Conservation (phyloP, 1,140 invertebrate species). For the Aphis craccivora region DNA sequence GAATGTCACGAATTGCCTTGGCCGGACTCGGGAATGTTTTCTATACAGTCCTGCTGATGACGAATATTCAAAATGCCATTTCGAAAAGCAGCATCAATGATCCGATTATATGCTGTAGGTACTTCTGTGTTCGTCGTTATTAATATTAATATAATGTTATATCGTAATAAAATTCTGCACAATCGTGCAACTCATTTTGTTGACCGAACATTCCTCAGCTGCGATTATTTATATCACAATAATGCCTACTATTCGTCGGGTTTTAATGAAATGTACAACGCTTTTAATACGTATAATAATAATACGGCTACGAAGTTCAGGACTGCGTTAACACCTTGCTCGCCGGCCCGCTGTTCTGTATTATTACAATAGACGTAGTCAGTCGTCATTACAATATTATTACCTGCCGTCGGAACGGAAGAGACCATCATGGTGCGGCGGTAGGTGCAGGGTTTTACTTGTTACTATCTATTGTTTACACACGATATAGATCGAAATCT, state of each 20-base stretch:
- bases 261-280: constrained; percentile 16
- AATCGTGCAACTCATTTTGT: background rate
- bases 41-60: too few relatives aligned
- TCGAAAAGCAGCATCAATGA: background rate
- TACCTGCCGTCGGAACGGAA: background rate
- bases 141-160: background rate
- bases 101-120: too few relatives aligned
- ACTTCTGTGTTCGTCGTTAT: background rate
- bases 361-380: background rate
- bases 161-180: background rate
- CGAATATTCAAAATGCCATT: constrained; percentile 15
- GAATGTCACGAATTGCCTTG: background rate
- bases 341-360: background rate
- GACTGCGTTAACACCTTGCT: background rate
- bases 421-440: background rate
- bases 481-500: background rate
- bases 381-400: background rate
- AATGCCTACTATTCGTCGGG: background rate
- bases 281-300: background rate
- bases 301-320: background rate
- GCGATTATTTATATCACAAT: background rate
- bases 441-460: background rate
- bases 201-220: background rate
- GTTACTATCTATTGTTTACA: background rate
- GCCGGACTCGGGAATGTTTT: background rate